Conservation (phyloP, 2,113 vertebrate genomes). For the Brachionichthys hirsutus region DNA sequence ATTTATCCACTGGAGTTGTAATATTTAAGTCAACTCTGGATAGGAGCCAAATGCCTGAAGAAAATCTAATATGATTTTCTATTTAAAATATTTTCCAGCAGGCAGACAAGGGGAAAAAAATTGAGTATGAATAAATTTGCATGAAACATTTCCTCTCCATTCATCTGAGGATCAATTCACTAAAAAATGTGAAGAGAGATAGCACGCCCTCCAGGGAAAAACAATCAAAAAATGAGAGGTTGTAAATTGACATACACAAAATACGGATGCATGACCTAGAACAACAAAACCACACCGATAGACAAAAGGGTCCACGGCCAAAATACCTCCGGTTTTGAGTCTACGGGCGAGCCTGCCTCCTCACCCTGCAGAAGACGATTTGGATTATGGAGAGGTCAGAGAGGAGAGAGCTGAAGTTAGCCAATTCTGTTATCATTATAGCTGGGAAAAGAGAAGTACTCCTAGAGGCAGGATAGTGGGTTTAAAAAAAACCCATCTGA, state of each 20-base stretch:
- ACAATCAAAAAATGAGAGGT: constrained; percentile 13
- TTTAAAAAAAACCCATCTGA: constrained; percentile 9
- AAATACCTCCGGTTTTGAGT: constrained; percentile 82
- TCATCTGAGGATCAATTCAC: constrained; percentile 24
- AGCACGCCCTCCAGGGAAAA: constrained; percentile 41
- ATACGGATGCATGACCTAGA: constrained; percentile 35
- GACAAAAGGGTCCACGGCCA: constrained; percentile 50
- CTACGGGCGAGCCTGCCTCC: constrained; percentile 74
- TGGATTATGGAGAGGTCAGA: constrained; percentile 42
- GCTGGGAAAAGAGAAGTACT: constrained; percentile 23
- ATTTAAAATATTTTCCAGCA: no score
- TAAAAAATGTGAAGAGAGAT: constrained; percentile 25
- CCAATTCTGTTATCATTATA: constrained; percentile 33
- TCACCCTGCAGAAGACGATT: constrained; percentile 67
- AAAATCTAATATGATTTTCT: no score
- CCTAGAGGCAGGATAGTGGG: constrained; percentile 28
- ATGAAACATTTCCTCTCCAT: constrained; percentile 23
- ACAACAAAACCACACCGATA: constrained; percentile 43
- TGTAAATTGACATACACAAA: constrained; percentile 30
- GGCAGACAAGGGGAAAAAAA: neutral
- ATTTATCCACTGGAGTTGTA: no score
- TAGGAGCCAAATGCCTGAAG: constrained; percentile 1
- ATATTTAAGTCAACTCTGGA: neutral
- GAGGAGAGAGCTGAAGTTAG: constrained; percentile 49
- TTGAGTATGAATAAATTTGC: constrained; percentile 11